phyloP scores from a whole-genome alignment of 2,888 invertebrate genomes.

The Villa cingulata region DNA sequence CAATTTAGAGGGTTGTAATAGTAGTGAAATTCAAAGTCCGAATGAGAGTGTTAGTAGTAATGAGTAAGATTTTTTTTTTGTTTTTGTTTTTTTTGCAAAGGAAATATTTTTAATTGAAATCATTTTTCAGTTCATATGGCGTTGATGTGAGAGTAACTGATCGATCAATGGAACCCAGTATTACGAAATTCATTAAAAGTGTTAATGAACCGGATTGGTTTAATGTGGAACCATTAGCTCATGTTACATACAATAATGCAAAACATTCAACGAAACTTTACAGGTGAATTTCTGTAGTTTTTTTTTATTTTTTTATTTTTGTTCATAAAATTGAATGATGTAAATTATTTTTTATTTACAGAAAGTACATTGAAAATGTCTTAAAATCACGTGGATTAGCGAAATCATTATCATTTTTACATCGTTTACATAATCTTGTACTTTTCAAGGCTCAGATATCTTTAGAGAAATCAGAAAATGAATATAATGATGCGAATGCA shows the following conservation, averaged over 20 bases:
- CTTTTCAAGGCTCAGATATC: slow-evolving; percentile 58
- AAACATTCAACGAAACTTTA: slow-evolving; percentile 40
- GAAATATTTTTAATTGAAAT: not conserved
- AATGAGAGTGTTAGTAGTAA: slow-evolving; percentile 34
- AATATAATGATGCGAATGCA: slow-evolving; percentile 14
- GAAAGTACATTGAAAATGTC: slow-evolving; percentile 75
- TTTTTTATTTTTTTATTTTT: too few relatives aligned
- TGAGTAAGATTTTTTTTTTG: slow-evolving; percentile 24
- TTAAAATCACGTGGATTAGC: slow-evolving; percentile 75
- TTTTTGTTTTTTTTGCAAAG: not conserved
- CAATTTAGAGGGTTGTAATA: slow-evolving; percentile 23
- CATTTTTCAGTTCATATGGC: slow-evolving; percentile 6
- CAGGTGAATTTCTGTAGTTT: slow-evolving; percentile 27
- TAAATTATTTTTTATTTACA: slow-evolving; percentile 22
- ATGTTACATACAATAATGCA: slow-evolving; percentile 38
- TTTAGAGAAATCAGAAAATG: slow-evolving; percentile 42
- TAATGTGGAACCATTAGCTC: slow-evolving; percentile 40
- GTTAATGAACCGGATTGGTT: slow-evolving; percentile 36
- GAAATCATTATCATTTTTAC: slow-evolving; percentile 66
- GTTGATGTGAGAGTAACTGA: slow-evolving; percentile 13
- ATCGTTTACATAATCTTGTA: slow-evolving; percentile 54
- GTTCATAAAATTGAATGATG: not conserved
- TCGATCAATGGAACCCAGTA: slow-evolving; percentile 17
- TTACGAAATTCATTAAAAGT: slow-evolving; percentile 14
- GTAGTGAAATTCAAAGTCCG: slow-evolving; percentile 19